Conservation (phyloP, 2,797 vertebrate species). For the Carapus acus region DNA sequence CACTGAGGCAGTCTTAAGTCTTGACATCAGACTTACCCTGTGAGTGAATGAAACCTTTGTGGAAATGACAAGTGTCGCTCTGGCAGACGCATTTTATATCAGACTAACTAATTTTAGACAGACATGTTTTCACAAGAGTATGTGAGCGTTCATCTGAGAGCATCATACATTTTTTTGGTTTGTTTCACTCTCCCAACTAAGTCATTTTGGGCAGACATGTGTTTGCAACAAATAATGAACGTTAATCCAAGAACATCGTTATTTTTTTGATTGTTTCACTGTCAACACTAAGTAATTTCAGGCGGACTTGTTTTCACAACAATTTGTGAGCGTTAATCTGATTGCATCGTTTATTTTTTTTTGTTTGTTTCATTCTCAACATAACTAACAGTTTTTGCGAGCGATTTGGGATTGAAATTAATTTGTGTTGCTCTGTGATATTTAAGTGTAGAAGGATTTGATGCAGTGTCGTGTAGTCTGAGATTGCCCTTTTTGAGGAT, state of each 20-base stretch:
- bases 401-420: not conserved
- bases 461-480: conserved; percentile 53
- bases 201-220: not conserved
- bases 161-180: no score
- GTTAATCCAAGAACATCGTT: no score
- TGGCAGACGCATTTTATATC: not conserved
- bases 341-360: no score
- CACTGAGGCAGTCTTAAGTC: not conserved
- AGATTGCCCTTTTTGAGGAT: conserved; percentile 49
- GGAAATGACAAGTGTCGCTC: not conserved
- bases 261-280: conserved; percentile 8
- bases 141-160: conserved; percentile 6
- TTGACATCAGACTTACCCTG: not conserved
- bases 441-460: conserved; percentile 46
- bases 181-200: conserved; percentile 5
- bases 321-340: conserved; percentile 3
- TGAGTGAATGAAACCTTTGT: conserved; percentile 4
- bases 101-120: conserved; percentile 1
- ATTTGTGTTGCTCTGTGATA: conserved; percentile 52
- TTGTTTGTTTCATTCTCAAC: conserved; percentile 15
- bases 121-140: conserved; percentile 13
- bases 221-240: conserved; percentile 13
- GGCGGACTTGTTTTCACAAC: conserved; percentile 10
- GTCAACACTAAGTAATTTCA: conserved; percentile 4
- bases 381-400: not conserved